Evolutionary conservation across 2,797 vertebrate genomes (phyloP).

Genomic region (Okamejei kenojei): DNA sequence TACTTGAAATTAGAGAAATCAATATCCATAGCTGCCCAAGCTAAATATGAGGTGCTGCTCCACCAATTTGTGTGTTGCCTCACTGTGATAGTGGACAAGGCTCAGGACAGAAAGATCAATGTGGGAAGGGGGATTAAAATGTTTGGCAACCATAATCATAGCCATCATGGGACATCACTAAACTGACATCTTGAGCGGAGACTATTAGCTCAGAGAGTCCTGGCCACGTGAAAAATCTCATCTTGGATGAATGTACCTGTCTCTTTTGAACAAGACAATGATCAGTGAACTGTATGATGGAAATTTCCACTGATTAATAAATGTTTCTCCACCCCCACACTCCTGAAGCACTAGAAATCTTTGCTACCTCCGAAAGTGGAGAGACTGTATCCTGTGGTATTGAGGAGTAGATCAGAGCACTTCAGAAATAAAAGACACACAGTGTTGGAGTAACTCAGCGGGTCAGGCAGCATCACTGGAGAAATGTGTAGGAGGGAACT

Average conservation of each 20-base stretch:
- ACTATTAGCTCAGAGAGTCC: neutral
- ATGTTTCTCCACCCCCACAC: neutral
- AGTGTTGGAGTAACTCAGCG: no score
- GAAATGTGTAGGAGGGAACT: no score
- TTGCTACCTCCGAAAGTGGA: neutral
- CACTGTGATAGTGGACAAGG: no score
- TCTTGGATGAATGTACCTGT: slow-evolving; percentile 1
- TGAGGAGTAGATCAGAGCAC: no score
- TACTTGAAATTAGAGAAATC: no score
- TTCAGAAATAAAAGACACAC: no score
- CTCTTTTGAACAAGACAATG: neutral
- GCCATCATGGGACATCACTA: neutral
- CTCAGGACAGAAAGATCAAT: no score
- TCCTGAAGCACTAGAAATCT: slow-evolving; percentile 1
- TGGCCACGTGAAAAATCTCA: neutral
- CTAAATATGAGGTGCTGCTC: no score
- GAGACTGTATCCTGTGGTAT: slow-evolving; percentile 8
- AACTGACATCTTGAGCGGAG: neutral
- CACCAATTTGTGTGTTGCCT: no score
- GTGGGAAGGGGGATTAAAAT: no score
- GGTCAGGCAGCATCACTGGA: no score
- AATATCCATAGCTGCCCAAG: no score
- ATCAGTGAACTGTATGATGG: neutral
- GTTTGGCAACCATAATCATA: neutral
- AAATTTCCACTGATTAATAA: neutral